Conservation (phyloP, 2,888 invertebrate genomes). For the Dexiosoma caninum region DNA sequence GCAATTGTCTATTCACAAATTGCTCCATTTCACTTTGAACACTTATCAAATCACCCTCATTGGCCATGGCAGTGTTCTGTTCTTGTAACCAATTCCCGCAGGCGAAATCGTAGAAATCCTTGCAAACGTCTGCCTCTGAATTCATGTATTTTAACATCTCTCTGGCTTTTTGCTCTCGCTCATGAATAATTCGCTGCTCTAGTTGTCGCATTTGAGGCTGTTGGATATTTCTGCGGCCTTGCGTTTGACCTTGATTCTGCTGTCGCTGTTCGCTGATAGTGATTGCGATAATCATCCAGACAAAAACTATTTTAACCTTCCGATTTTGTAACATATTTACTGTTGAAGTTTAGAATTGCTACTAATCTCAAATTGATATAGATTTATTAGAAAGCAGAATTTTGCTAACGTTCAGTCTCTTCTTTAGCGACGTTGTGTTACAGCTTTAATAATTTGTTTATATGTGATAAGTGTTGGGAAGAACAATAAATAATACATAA, state of each 20-base stretch:
- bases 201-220: conserved; percentile 36
- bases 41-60: conserved; percentile 64
- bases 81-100: conserved; percentile 73
- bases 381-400: neutral
- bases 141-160: conserved; percentile 70
- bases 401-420: conserved; percentile 4
- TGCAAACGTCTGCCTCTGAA: conserved; percentile 70
- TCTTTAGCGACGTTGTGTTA: conserved; percentile 9
- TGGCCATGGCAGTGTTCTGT: conserved; percentile 57
- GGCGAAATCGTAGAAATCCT: conserved; percentile 73
- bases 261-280: conserved; percentile 35
- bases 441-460: neutral
- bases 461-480: neutral
- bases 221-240: conserved; percentile 34
- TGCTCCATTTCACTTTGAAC: conserved; percentile 67
- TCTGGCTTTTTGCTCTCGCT: conserved; percentile 50
- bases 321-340: conserved; percentile 59
- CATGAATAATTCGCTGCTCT: conserved; percentile 16
- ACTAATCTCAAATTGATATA: conserved; percentile 32
- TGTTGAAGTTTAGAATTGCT: conserved; percentile 50
- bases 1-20: conserved; percentile 66
- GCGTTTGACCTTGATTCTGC: conserved; percentile 45
- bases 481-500: no score
- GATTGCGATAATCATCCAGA: conserved; percentile 33
- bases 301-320: conserved; percentile 20